phyloP scores from a whole-genome alignment of 2,113 vertebrate species.

The Channa argus region DNA sequence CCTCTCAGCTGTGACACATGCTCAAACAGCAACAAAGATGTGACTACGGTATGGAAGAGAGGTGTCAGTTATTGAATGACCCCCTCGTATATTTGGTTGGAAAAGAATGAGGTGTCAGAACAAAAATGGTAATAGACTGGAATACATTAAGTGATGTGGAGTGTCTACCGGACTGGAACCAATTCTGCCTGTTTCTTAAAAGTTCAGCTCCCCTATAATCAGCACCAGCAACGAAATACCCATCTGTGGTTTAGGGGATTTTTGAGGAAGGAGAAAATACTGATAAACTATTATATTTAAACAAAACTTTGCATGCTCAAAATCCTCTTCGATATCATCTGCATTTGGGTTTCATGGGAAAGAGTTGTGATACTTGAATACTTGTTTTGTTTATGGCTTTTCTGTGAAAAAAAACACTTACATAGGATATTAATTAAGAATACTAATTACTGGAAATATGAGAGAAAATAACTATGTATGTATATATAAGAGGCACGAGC shows the following conservation, averaged over 20 bases:
- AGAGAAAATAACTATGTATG: too few relatives aligned
- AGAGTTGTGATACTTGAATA: too few relatives aligned
- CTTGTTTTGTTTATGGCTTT: too few relatives aligned
- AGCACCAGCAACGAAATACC: conserved; percentile 10
- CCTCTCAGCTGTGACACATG: conserved; percentile 81
- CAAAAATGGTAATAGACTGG: conserved; percentile 82
- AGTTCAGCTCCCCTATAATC: conserved; percentile 67
- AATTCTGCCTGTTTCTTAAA: conserved; percentile 75
- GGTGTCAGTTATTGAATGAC: conserved; percentile 85
- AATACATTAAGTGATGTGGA: conserved; percentile 84
- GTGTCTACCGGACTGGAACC: conserved; percentile 77
- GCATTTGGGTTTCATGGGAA: not conserved
- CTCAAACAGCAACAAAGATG: conserved; percentile 83
- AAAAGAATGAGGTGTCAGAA: conserved; percentile 83
- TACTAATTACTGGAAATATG: too few relatives aligned
- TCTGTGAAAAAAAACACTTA: too few relatives aligned
- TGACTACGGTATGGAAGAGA: conserved; percentile 81
- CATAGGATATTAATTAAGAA: too few relatives aligned
- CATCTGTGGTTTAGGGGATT: conserved; percentile 53
- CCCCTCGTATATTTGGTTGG: conserved; percentile 77
- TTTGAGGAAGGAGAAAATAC: conserved; percentile 11
- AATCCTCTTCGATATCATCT: conserved; percentile 10
- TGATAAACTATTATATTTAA: conserved; percentile 38
- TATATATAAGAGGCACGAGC: too few relatives aligned
- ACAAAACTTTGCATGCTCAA: conserved; percentile 37